A percentile compares a stretch with the other conserved stretches of the same genome.
Evolutionary conservation across 2,113 vertebrate genomes (phyloP).

Genomic region (Macrotus californicus): DNA sequence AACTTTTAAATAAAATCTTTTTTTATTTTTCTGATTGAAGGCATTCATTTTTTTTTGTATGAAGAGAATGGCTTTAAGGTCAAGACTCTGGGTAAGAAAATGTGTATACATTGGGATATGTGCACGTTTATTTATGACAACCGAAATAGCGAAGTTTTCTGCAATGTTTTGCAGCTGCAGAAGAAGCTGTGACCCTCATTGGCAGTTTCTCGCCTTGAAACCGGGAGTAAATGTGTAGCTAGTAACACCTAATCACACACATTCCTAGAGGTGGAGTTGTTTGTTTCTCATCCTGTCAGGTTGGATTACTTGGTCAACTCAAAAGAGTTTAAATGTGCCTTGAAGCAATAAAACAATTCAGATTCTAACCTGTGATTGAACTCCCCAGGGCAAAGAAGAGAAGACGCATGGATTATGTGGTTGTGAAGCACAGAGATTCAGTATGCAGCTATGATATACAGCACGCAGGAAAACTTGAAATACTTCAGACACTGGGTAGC

Average conservation of each 20-base stretch:
- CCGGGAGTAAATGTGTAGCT: constrained; percentile 26
- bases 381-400: constrained; percentile 20
- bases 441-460: neutral
- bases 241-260: constrained; percentile 29
- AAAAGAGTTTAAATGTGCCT: neutral
- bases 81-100: neutral
- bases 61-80: neutral
- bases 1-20: constrained; percentile 62
- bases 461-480: neutral
- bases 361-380: constrained; percentile 59
- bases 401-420: neutral
- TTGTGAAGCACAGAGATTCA: neutral
- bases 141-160: neutral
- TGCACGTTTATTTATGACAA: neutral
- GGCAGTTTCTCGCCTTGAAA: constrained; percentile 7
- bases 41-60: neutral
- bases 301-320: constrained; percentile 49
- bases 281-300: constrained; percentile 7
- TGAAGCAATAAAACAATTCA: constrained; percentile 52
- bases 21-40: neutral
- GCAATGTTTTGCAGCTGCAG: neutral
- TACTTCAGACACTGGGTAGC: neutral
- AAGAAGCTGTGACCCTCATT: constrained; percentile 8
- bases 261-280: neutral
- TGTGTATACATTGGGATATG: neutral